Evolutionary conservation across 2,888 invertebrate genomes (phyloP).

Genomic region (Eupithecia vulgata): DNA sequence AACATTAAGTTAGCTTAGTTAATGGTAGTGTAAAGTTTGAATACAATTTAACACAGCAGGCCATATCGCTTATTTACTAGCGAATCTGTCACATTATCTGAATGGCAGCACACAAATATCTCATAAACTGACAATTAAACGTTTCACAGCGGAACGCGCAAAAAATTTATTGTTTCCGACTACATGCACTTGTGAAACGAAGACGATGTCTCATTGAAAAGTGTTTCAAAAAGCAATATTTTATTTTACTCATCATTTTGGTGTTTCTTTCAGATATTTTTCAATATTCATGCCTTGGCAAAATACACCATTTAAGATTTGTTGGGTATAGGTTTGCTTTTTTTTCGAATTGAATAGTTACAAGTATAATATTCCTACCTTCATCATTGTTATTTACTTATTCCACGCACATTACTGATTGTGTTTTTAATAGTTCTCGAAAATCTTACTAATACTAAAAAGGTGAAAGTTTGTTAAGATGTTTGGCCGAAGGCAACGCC

Average conservation of each 20-base stretch:
- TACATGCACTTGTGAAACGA: constrained; percentile 51
- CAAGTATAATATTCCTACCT: background rate
- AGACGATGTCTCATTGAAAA: constrained; percentile 1
- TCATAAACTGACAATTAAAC: constrained; percentile 73
- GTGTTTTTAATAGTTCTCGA: no score
- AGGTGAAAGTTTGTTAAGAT: no score
- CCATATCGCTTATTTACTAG: constrained; percentile 54
- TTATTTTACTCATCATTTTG: background rate
- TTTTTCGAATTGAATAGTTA: no score
- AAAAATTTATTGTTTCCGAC: constrained; percentile 76
- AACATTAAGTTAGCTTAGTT: background rate
- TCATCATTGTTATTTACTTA: background rate
- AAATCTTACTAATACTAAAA: no score
- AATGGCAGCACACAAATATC: constrained; percentile 66
- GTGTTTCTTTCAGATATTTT: background rate
- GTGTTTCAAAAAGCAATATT: background rate
- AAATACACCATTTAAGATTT: no score
- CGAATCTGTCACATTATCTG: constrained; percentile 61
- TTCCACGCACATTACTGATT: background rate
- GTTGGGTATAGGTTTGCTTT: no score
- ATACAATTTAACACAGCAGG: background rate
- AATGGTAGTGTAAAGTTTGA: background rate
- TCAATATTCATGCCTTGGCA: background rate
- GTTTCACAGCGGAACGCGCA: constrained; percentile 59
- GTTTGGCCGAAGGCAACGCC: no score